Base-by-base conservation (phyloP, 1,140 invertebrate species). In the Tenebrio molitor region DNA sequence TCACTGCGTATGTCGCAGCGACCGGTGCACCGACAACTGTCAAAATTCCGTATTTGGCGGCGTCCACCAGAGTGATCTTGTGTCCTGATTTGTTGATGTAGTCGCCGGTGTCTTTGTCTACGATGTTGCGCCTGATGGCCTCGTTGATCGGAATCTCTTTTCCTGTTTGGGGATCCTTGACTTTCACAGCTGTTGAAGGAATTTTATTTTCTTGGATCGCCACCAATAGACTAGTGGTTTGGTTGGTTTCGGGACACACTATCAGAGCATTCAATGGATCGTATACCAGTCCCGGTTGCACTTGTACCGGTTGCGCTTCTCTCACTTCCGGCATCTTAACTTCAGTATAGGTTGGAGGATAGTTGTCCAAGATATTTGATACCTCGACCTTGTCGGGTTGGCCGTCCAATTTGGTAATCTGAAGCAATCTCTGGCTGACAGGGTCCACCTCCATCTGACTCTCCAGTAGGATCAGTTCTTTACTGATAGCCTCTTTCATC, bases 401-500 rank as follows among this genome's bases (percentile, higher is more conserved):
- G 1, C 89, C 90, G 12, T 82, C 83, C 10, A 88, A 82, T 76
- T 87, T 89, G 1, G 88, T 91, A 46, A 90, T 86, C 77, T 89
- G 87, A 69, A 91, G 86, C 10, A 89, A 78, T 79, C 87, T 85
- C 72, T 88, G 87, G 76, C 83, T 84, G 6, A 81, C 80, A 12
- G 78, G 77, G 8, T 72, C 72, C 10, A 82, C 76, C 33, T 85
- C 81, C 36, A 87, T 85, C 36, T 81, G 83, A 5, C 84, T 81
- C 74, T 90, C 86, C n/a, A 91, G 79, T 34, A 90, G 84, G 15
- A 96, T 87, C 64, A 90, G 89, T 36, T 87, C 86, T 76, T 87
- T 86, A 34, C 87, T 84, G 53, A 98, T 91, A 5, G 95, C 94
- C 81, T 94, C 90, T 80, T 91, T 90, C 87, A 98, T 90, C 3